A percentile compares a stretch with the other conserved stretches of the same genome.
These are phyloP conservation scores for Papilio demoleus DNA, from an alignment of 2,888 invertebrate genomes.

Conservation along the genomic window DNA sequence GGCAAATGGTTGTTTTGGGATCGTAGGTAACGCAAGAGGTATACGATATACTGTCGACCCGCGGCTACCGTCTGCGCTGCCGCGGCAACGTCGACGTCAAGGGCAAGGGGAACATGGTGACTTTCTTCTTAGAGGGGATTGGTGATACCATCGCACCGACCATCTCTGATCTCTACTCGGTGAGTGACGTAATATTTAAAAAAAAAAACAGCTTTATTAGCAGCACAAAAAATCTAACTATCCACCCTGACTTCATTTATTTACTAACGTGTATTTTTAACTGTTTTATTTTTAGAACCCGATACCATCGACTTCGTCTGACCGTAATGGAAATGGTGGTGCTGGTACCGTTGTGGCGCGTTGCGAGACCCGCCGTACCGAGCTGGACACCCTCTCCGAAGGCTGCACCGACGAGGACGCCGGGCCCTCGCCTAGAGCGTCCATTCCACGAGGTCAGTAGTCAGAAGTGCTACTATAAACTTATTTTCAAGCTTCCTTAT, in stretches of 20 bases:
- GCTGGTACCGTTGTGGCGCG: slow-evolving; percentile 30
- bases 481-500: neutral
- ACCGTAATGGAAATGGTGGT: slow-evolving; percentile 39
- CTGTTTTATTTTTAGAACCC: slow-evolving; percentile 60
- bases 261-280: neutral
- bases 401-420: slow-evolving; percentile 67
- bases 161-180: slow-evolving; percentile 60
- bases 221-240: too few species aligned
- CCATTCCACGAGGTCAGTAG: slow-evolving; percentile 59
- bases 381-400: slow-evolving; percentile 70
- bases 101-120: slow-evolving; percentile 97
- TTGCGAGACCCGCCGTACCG: slow-evolving; percentile 40
- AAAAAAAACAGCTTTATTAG: too few species aligned
- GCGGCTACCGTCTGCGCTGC: slow-evolving; percentile 92
- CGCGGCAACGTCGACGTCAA: slow-evolving; percentile 95
- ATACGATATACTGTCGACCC: slow-evolving; percentile 89
- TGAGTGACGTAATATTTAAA: slow-evolving; percentile 49
- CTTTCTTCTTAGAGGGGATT: slow-evolving; percentile 89
- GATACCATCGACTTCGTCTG: slow-evolving; percentile 68
- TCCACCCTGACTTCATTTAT: neutral
- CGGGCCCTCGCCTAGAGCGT: slow-evolving; percentile 59
- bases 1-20: slow-evolving; percentile 40
- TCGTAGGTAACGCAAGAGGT: slow-evolving; percentile 94
- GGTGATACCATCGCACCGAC: slow-evolving; percentile 54
- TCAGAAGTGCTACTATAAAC: neutral